Evolutionary conservation across 1,140 invertebrate species (phyloP).

Genomic region (Odontomachus brunneus): DNA sequence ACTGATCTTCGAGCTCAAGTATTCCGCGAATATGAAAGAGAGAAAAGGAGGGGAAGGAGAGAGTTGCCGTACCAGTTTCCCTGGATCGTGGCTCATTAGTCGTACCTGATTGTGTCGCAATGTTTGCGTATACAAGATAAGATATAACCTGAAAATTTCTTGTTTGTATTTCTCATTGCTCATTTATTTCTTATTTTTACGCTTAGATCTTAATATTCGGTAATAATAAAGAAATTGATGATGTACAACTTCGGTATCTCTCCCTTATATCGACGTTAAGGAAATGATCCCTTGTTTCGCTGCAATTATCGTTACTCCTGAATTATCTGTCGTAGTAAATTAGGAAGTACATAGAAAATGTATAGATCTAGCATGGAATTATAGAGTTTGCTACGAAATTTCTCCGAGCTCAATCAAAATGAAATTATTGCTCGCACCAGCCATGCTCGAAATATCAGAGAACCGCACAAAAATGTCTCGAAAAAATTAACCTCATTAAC

Average conservation of each 20-base stretch:
- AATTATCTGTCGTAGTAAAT: neutral
- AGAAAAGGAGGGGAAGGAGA: too few species aligned
- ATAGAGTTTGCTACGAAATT: neutral
- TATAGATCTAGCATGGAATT: neutral
- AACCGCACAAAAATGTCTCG: neutral
- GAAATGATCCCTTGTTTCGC: neutral
- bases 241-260: too few species aligned
- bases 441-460: neutral
- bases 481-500: slow-evolving; percentile 1
- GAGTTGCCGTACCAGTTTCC: too few species aligned
- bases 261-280: neutral
- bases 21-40: neutral
- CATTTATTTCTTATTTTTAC: too few species aligned
- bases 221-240: too few species aligned
- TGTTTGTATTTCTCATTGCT: too few species aligned
- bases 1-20: slow-evolving; percentile 22
- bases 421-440: neutral
- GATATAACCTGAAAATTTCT: too few species aligned
- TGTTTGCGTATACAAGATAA: too few species aligned
- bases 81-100: too few species aligned
- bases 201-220: too few species aligned
- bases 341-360: neutral
- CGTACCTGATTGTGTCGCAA: too few species aligned
- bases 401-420: neutral
- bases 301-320: neutral